phyloP scores from a whole-genome alignment of 2,113 vertebrate species.

The Alces alces region DNA sequence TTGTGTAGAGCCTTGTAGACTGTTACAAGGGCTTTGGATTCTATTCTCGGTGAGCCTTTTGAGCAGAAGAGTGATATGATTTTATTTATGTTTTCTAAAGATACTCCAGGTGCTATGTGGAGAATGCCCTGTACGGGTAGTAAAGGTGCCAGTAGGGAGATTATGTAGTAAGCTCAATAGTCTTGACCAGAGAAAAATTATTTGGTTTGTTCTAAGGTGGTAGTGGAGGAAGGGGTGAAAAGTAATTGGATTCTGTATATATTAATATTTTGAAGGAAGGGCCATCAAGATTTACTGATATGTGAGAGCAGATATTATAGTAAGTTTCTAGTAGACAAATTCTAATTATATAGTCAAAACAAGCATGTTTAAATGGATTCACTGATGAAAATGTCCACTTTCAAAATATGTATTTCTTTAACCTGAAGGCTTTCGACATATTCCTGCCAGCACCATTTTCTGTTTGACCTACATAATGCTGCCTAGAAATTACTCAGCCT shows the following conservation, averaged over 20 bases:
- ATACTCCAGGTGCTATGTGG: background rate
- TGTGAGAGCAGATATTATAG: background rate
- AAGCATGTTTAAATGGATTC: conserved; percentile 35
- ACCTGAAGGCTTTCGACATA: background rate
- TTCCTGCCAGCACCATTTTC: conserved; percentile 25
- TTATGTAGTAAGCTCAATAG: background rate
- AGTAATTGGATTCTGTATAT: background rate
- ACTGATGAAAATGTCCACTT: background rate
- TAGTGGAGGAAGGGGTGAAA: background rate
- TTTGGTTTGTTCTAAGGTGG: background rate
- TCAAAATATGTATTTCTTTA: conserved; percentile 33
- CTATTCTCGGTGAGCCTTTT: background rate
- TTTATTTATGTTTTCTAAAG: conserved; percentile 12
- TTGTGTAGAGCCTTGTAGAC: background rate
- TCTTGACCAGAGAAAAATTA: background rate
- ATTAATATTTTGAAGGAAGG: background rate
- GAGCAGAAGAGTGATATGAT: background rate
- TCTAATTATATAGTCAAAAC: background rate
- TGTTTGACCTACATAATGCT: conserved; percentile 52
- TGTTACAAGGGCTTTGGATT: background rate
- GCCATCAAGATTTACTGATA: background rate
- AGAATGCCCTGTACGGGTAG: background rate
- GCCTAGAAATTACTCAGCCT: conserved; percentile 41
- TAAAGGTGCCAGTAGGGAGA: background rate
- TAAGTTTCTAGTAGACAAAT: conserved; percentile 31